These are phyloP conservation scores for Xanthia togata DNA, from an alignment of 2,888 invertebrate species.

Conservation along the genomic window DNA sequence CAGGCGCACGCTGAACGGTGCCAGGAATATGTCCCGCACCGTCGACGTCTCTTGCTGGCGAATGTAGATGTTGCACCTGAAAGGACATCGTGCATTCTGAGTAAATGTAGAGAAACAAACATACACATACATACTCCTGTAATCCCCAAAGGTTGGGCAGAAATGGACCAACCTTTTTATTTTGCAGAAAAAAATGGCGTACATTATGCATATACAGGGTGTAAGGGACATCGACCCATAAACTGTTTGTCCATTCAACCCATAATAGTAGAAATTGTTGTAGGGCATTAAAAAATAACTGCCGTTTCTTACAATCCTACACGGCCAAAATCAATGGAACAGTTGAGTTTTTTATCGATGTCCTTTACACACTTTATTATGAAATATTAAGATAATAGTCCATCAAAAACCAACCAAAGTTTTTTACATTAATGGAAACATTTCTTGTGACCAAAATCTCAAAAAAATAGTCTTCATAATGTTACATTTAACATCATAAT, in stretches of 20 bases:
- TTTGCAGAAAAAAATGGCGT: neutral
- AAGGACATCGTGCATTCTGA: conserved; percentile 1
- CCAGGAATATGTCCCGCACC: conserved; percentile 91
- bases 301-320: too few species aligned
- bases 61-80: conserved; percentile 92
- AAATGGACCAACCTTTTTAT: too few species aligned
- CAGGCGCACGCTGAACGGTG: conserved; percentile 90
- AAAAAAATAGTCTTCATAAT: neutral
- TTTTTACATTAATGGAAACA: neutral
- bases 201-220: neutral
- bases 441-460: neutral
- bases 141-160: too few species aligned
- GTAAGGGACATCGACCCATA: neutral
- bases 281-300: too few species aligned
- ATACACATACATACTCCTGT: neutral
- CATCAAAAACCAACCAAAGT: too few species aligned
- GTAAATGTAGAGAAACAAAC: neutral
- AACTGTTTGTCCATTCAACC: too few species aligned
- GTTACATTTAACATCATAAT: neutral
- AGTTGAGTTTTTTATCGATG: too few species aligned
- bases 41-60: conserved; percentile 91
- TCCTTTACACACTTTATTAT: too few species aligned
- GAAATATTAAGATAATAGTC: too few species aligned
- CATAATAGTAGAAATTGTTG: too few species aligned
- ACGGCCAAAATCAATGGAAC: too few species aligned